Percentiles rank a stretch among this genome's conserved stretches.
Evolutionary conservation across 2,888 invertebrate genomes (phyloP).

Genomic region (Mantis religiosa): DNA sequence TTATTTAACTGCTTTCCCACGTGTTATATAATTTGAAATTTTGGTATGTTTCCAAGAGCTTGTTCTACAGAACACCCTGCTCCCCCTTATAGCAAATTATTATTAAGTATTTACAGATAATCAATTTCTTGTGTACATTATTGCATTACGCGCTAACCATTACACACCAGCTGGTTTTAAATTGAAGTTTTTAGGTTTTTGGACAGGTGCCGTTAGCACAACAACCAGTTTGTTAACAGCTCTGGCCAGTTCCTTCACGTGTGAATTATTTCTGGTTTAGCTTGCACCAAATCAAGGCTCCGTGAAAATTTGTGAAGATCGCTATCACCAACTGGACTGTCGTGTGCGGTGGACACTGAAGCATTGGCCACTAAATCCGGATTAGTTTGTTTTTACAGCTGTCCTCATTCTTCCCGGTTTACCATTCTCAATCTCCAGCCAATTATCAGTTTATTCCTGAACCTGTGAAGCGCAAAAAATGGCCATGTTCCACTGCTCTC

Average conservation of each 20-base stretch:
- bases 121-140: not conserved
- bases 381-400: not conserved
- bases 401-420: not conserved
- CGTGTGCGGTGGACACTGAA: no score
- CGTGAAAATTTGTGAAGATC: not conserved
- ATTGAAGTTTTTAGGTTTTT: not conserved
- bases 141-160: not conserved
- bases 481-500: not conserved
- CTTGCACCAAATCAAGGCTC: not conserved
- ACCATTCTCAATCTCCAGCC: not conserved
- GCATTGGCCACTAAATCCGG: not conserved
- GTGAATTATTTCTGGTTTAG: not conserved
- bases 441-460: not conserved
- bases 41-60: no score
- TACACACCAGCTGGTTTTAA: not conserved
- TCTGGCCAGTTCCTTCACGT: not conserved
- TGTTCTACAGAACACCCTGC: no score
- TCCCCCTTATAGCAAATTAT: no score
- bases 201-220: not conserved
- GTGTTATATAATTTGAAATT: no score
- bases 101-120: no score
- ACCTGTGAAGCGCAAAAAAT: not conserved
- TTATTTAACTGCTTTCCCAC: fast-evolving
- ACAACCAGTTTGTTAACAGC: not conserved
- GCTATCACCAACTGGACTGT: not conserved